Percentiles rank a stretch among this genome's conserved stretches.
Conservation (phyloP, 2,888 invertebrate species). For the Herminia tarsipennalis region DNA sequence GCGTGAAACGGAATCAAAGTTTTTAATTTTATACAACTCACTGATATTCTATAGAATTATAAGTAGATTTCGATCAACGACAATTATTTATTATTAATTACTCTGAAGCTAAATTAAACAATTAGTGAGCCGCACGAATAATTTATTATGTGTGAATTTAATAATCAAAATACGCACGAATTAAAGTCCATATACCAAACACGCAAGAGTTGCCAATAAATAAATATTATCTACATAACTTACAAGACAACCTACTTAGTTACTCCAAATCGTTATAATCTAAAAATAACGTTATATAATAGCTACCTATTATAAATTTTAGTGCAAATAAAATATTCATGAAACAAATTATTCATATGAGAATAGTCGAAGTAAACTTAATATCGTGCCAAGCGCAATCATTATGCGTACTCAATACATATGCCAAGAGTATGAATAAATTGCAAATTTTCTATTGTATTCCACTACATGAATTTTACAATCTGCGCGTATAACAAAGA, state of each 20-base stretch:
- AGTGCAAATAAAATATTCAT: conserved; percentile 11
- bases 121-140: background rate
- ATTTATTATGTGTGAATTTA: too few relatives aligned
- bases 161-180: too few relatives aligned
- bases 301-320: background rate
- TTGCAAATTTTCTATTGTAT: conserved; percentile 13
- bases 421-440: conserved; percentile 9
- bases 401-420: conserved; percentile 11
- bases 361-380: conserved; percentile 7
- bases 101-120: background rate
- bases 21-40: too few relatives aligned
- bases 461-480: conserved; percentile 11
- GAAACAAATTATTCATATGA: conserved; percentile 9
- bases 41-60: too few relatives aligned
- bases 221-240: background rate
- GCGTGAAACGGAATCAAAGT: too few relatives aligned
- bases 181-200: too few relatives aligned
- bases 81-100: background rate
- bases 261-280: background rate
- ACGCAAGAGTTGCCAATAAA: too few relatives aligned
- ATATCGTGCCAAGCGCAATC: conserved; percentile 6
- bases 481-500: conserved; percentile 7
- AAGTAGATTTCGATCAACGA: too few relatives aligned
- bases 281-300: conserved; percentile 8
- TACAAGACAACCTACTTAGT: background rate